Evolutionary conservation across 64 coral and sea anemone genomes (phyloP), one percentile per base, ranked within the genome.

Genomic region (Exaiptasia diaphana): DNA sequence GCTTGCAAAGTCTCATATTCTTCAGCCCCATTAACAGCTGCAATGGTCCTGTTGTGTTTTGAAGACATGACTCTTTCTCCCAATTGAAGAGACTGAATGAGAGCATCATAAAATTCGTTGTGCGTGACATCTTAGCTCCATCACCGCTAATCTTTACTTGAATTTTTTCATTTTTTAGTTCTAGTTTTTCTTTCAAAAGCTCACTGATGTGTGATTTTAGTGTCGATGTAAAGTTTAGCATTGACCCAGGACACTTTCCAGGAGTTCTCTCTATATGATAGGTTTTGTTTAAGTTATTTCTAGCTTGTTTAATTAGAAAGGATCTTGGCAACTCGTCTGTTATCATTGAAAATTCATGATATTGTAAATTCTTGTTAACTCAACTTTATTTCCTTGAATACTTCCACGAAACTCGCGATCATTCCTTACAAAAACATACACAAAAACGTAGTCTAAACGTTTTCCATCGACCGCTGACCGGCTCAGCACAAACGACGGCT

Each of bases 81-180:
- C 12, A 25, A 4, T 58, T 86, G 82, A 20, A 76, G n/a, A 86
- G 39, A 33, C 50, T 37, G 50, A 86, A 76, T 20, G 53, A 76
- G 0, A 86, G 22, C 50, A 74, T 75, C 68, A 86, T 86, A n/a
- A 76, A 74, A 44, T 86, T 86, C 48, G 82, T 74, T 45, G 57
- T 44, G 38, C 71, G 62, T 86, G 82, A 64, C 82, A 85, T 74
- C 11, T 17, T 50, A 23, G 45, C 67, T n/a, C 81, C 81, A 71
- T 83, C 81, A 1, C 68, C 81, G 72, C 81, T 73, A 5, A 75
- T 6, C 41, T 73, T 58, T 15, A 73, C 67, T 56, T 73, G 42
- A 71, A 75, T 85, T 74, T 28, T 56, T 21, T 40, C 34, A 14
- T 62, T 45, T 74, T 85, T 73, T 8, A 85, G 39, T 60, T 73